phyloP scores from a whole-genome alignment of 2,797 vertebrate genomes.

The Pseudochirops cupreus region DNA sequence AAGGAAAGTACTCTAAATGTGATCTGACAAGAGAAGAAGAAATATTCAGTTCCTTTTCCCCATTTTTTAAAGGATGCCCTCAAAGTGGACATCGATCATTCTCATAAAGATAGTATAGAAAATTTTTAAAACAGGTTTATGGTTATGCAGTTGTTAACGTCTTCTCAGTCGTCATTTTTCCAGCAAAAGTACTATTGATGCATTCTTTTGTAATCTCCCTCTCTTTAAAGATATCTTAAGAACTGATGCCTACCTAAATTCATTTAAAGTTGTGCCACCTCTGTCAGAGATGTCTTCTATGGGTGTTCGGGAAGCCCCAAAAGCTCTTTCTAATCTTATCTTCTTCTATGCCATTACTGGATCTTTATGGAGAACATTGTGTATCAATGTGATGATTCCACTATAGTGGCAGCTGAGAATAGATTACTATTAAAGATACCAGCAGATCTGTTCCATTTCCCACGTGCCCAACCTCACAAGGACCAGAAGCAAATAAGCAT shows the following conservation, averaged over 20 bases:
- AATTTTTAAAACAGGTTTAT: no score
- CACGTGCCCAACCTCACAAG: not conserved
- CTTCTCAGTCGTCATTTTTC: not conserved
- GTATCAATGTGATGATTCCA: not conserved
- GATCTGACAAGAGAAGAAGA: not conserved
- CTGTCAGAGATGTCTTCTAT: not conserved
- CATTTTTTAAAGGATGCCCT: not conserved
- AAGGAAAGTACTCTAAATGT: not conserved
- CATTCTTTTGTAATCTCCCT: not conserved
- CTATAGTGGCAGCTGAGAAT: not conserved
- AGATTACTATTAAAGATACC: not conserved
- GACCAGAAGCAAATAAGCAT: not conserved
- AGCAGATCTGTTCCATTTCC: not conserved
- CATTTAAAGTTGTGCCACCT: not conserved
- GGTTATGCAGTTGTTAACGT: not conserved
- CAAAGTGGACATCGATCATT: not conserved
- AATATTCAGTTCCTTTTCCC: not conserved
- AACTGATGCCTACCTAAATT: not conserved
- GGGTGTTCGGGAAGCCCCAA: not conserved
- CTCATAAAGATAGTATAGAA: not conserved
- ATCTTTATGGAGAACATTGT: not conserved
- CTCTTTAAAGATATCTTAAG: not conserved
- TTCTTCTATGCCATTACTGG: not conserved
- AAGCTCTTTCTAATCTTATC: not conserved
- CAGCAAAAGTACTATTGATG: not conserved